Evolutionary conservation across 2,113 vertebrate species (phyloP).

Genomic region (Melanerpes formicivorus): DNA sequence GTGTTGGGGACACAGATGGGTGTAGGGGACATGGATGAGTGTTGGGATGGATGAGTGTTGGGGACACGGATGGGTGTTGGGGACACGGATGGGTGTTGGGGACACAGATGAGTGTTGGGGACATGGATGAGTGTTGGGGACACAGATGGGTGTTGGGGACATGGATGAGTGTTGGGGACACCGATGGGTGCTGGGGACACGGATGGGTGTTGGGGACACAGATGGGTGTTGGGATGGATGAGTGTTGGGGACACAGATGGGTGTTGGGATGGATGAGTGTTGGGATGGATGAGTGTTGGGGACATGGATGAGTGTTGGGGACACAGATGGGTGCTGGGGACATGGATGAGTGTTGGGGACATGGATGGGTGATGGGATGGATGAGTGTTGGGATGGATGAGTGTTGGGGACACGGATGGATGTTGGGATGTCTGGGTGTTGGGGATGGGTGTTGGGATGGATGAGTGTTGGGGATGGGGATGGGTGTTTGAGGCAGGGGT

Average conservation of each 20-base stretch:
- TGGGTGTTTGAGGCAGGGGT: background rate
- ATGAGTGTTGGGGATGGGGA: background rate
- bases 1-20: too few species aligned
- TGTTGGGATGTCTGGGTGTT: background rate
- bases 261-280: background rate
- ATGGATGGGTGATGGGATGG: background rate
- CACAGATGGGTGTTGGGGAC: too few species aligned
- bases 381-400: background rate
- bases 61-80: too few species aligned
- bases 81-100: background rate
- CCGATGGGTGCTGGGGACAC: background rate
- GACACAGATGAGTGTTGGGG: background rate
- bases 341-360: background rate
- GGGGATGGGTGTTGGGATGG: background rate
- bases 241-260: too few species aligned
- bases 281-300: background rate
- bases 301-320: background rate
- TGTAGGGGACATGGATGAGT: background rate
- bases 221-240: background rate
- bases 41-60: background rate
- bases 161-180: too few species aligned
- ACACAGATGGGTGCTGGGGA: too few species aligned
- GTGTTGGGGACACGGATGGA: background rate
- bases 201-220: background rate
- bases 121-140: background rate